A percentile compares a stretch with the other conserved stretches of the same genome.
These are phyloP conservation scores for Dufourea novaeangliae DNA, from an alignment of 1,140 invertebrate species.

Conservation along the genomic window DNA sequence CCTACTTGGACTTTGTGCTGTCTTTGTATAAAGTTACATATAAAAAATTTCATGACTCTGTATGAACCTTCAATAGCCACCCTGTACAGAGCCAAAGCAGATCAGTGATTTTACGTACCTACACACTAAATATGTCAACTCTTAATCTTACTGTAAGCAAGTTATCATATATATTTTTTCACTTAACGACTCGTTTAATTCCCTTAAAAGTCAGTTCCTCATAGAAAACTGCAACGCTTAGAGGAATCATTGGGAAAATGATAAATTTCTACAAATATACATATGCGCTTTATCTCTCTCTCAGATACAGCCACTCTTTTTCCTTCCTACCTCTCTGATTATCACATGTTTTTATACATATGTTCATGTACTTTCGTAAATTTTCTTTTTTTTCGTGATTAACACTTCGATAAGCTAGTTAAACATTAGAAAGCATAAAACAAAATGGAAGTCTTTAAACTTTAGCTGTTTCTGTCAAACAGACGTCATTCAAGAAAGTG, in stretches of 20 bases:
- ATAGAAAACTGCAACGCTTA: constrained; percentile 35
- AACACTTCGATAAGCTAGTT: constrained; percentile 28
- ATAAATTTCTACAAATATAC: constrained; percentile 33
- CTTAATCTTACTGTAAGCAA: constrained; percentile 29
- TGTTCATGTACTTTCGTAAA: constrained; percentile 30
- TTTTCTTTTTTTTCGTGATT: constrained; percentile 11
- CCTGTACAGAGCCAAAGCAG: constrained; percentile 42
- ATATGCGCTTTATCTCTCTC: background rate
- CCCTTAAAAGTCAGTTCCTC: constrained; percentile 3
- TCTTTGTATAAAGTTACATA: constrained; percentile 28
- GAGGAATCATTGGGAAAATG: constrained; percentile 32
- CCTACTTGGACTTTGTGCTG: constrained; percentile 26
- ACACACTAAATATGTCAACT: constrained; percentile 46
- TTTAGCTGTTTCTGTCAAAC: background rate
- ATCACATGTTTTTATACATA: constrained; percentile 35
- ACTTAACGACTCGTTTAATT: constrained; percentile 32
- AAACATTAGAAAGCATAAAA: constrained; percentile 46
- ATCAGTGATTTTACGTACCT: constrained; percentile 56
- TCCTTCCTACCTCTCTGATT: constrained; percentile 1
- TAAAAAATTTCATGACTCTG: constrained; percentile 27
- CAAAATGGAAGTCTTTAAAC: constrained; percentile 22
- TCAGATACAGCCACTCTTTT: constrained; percentile 15
- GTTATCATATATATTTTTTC: constrained; percentile 22
- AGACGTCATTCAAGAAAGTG: background rate
- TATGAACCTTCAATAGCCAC: constrained; percentile 38